Conservation (phyloP, 2,888 invertebrate species). For the Chaitophorus viminalis region DNA sequence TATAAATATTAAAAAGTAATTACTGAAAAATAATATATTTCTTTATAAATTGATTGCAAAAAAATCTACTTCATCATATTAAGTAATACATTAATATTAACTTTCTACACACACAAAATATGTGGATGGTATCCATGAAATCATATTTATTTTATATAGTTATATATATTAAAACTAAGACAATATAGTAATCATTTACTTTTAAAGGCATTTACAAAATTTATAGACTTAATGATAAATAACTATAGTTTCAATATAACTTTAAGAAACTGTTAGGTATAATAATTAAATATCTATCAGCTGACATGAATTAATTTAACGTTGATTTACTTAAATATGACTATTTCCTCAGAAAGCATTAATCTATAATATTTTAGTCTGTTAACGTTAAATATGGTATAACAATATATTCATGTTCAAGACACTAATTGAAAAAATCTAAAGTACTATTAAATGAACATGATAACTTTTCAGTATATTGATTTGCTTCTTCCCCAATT, state of each 20-base stretch:
- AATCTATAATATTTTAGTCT: constrained; percentile 34
- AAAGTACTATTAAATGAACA: no score
- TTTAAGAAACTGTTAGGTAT: background rate
- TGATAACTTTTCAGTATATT: background rate
- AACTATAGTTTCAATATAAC: background rate
- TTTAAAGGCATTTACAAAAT: no score
- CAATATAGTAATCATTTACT: no score
- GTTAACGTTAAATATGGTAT: background rate
- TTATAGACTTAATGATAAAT: background rate
- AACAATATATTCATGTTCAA: background rate
- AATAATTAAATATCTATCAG: constrained; percentile 25
- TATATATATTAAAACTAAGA: no score
- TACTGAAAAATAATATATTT: no score
- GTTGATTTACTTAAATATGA: background rate
- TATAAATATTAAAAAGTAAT: no score
- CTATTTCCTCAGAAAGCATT: background rate
- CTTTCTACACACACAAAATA: no score
- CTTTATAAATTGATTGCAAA: no score
- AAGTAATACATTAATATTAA: no score
- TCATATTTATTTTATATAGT: no score
- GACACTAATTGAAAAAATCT: background rate
- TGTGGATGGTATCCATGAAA: no score
- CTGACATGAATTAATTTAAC: background rate
- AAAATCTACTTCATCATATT: no score
- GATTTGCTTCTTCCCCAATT: background rate